Percentiles rank a stretch among this genome's conserved stretches.
These are phyloP conservation scores for Malurus elegans DNA, from an alignment of 2,113 vertebrate genomes.

Conservation along the genomic window DNA sequence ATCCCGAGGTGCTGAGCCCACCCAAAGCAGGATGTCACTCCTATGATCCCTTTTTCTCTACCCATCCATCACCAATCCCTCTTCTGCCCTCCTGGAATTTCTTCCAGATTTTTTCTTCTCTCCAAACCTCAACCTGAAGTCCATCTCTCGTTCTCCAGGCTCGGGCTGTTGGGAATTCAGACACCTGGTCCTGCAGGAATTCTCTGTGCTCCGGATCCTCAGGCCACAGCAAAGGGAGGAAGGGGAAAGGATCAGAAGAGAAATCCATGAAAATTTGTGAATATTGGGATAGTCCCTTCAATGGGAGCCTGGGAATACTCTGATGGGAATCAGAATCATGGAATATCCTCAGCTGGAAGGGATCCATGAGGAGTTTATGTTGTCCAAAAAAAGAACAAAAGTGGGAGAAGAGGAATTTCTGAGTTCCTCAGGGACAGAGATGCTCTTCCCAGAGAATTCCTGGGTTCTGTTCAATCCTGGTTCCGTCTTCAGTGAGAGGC, in stretches of 20 bases:
- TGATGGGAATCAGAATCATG: neutral
- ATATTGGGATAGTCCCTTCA: neutral
- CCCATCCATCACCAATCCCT: rapidly evolving
- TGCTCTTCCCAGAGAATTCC: neutral
- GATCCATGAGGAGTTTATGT: neutral
- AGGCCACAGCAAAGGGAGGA: neutral
- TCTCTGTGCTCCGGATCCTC: neutral
- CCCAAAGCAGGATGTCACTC: neutral
- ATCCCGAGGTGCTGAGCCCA: no score
- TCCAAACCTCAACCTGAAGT: neutral
- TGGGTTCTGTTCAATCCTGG: neutral
- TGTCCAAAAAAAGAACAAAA: neutral
- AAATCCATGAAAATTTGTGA: neutral
- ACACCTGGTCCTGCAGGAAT: neutral
- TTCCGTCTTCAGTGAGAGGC: neutral
- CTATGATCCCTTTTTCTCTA: neutral
- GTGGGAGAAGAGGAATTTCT: neutral
- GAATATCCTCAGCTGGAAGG: neutral
- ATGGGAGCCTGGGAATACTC: neutral
- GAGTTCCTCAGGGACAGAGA: neutral
- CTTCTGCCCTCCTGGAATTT: neutral
- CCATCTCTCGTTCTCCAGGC: rapidly evolving
- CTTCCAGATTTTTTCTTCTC: neutral
- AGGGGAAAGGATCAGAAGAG: neutral
- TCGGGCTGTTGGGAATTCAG: neutral